Evolutionary conservation across 2,113 vertebrate genomes (phyloP), one percentile per base, ranked within the genome.

Genomic region (Varanus salvator): DNA sequence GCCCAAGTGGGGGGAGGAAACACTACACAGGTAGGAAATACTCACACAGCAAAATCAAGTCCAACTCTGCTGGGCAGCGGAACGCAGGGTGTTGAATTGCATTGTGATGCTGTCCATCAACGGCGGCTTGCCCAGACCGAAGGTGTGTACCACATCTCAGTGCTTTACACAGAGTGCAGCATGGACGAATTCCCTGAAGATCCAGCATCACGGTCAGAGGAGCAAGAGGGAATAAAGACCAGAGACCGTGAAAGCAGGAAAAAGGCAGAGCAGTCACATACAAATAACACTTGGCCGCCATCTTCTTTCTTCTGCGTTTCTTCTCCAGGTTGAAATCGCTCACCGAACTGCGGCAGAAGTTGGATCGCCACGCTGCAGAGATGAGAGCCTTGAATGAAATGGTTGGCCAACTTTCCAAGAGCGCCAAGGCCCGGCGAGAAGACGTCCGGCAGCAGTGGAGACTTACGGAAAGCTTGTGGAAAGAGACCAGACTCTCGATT

Each of bases 261-360:
- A 54, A n/a, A 29, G 21, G 9, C 31, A 23, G 72, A 54, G 19
- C 8, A 60, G 54, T 23, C 44, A 12, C 11, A 84, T 23, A 27
- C 2, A 76, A 87, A 87, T 75, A 29, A n/a, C 89, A 71, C 66
- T 87, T 92, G 31, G 2, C 12, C 90, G 1, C 90, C 50, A 93
- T 94, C 92, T 23, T 2, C 94, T 92, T 91, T 17, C 64, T 86
- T 82, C n/a, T 80, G 2, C 29, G n/a, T n/a, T n/a, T 54, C 27
- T n/a, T 86, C 89, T 95, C 75, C 94, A 99, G 99, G 96, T 95
- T 98, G 87, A 98, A 98, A 82, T 97, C 94, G 19, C 95, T 99
- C 95, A 95, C 86, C 3, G 98, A 98, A 87, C 87, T 99, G 94
- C 98, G 98, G 90, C 95, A 93, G 38, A 97, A 98, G 85, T 91